Conservation (phyloP, 2,888 invertebrate species). For the Marasmarcha lunaedactyla region DNA sequence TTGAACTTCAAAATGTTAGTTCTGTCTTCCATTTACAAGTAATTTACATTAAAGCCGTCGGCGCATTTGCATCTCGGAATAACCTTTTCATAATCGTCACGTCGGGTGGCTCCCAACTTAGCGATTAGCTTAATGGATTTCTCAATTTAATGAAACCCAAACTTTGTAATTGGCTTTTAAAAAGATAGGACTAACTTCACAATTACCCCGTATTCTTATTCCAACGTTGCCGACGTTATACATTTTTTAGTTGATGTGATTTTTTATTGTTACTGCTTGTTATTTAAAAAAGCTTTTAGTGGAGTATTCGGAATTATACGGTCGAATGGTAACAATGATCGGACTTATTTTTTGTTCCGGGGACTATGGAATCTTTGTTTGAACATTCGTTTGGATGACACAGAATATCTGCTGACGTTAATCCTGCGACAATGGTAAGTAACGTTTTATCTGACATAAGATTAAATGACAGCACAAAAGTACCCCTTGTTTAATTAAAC, state of each 20-base stretch:
- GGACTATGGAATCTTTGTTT: slow-evolving; percentile 51
- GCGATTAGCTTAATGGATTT: slow-evolving; percentile 62
- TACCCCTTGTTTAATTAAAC: too few species aligned
- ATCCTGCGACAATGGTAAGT: slow-evolving; percentile 58
- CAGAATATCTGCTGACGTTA: slow-evolving; percentile 63
- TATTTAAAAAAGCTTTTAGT: slow-evolving; percentile 27
- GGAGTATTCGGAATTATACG: slow-evolving; percentile 42
- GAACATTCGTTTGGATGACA: slow-evolving; percentile 64
- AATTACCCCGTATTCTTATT: slow-evolving; percentile 29
- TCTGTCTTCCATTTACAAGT: slow-evolving; percentile 50
- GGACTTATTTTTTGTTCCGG: slow-evolving; percentile 34
- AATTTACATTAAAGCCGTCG: slow-evolving; percentile 56
- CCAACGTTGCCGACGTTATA: slow-evolving; percentile 12
- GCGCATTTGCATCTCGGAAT: slow-evolving; percentile 56
- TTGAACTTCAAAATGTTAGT: slow-evolving; percentile 38
- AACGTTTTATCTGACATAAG: slow-evolving; percentile 40
- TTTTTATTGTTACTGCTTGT: slow-evolving; percentile 8
- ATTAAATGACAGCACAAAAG: slow-evolving; percentile 34
- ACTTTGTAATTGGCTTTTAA: slow-evolving; percentile 53
- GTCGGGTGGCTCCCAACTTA: slow-evolving; percentile 43
- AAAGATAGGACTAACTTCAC: slow-evolving; percentile 47
- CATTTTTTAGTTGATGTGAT: slow-evolving; percentile 12
- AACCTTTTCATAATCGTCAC: slow-evolving; percentile 61
- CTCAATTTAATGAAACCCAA: slow-evolving; percentile 57
- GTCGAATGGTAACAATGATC: slow-evolving; percentile 38